Conservation (phyloP, 2,113 vertebrate genomes). For the Megaceryle maxima region DNA sequence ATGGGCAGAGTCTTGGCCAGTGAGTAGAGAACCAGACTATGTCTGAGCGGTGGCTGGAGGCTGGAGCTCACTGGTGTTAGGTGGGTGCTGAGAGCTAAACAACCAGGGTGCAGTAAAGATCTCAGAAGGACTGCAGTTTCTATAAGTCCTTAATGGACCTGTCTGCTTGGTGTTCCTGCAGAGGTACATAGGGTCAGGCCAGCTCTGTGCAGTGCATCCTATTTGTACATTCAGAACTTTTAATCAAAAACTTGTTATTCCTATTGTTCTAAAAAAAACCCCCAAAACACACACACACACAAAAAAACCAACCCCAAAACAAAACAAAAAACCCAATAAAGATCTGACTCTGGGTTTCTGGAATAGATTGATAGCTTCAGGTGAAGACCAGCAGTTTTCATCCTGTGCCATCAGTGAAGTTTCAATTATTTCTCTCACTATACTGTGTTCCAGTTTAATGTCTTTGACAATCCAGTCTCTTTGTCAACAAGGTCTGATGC, state of each 20-base stretch:
- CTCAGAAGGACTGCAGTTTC: not conserved
- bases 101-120: not conserved
- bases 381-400: not conserved
- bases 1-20: not conserved
- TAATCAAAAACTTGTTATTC: not conserved
- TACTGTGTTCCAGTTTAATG: not conserved
- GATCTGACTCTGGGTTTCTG: not conserved
- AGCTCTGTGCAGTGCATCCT: rapidly evolving
- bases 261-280: not conserved
- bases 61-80: not conserved
- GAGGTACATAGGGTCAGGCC: not conserved
- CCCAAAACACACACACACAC: too few relatives aligned
- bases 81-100: not conserved
- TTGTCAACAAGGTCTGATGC: not conserved
- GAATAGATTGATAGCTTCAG: not conserved
- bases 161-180: not conserved
- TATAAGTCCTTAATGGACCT: not conserved
- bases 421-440: not conserved
- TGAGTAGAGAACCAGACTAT: not conserved
- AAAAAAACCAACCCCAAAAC: too few relatives aligned
- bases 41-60: not conserved
- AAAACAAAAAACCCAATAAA: too few relatives aligned
- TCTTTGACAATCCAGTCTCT: not conserved
- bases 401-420: not conserved
- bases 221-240: not conserved